Conservation (phyloP, 2,113 vertebrate species). For the Illadopsis cleaveri region DNA sequence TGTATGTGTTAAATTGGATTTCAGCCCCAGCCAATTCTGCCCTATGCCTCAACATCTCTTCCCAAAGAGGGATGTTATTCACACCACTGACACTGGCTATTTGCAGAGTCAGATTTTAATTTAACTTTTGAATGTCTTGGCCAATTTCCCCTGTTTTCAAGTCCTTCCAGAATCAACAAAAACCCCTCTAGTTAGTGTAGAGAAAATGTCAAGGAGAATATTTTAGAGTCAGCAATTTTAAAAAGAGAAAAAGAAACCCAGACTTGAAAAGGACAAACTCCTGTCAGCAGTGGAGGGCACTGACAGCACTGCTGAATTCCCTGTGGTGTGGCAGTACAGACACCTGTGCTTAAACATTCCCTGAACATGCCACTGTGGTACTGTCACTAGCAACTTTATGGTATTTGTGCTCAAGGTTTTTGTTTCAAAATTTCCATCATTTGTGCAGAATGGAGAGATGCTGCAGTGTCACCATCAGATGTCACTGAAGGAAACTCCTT, state of each 20-base stretch:
- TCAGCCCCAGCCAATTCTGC: neutral
- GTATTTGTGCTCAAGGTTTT: neutral
- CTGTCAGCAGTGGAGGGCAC: neutral
- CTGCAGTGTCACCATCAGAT: neutral
- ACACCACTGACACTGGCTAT: conserved; percentile 2
- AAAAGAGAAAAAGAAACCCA: neutral
- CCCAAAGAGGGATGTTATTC: neutral
- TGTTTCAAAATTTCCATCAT: neutral
- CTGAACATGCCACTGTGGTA: neutral
- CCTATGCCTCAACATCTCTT: neutral
- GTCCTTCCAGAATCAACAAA: conserved; percentile 33
- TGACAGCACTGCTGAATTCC: neutral
- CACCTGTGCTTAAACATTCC: neutral
- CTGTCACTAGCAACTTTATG: neutral
- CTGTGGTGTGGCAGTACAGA: neutral
- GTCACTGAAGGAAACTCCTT: neutral
- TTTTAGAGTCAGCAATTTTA: conserved; percentile 1
- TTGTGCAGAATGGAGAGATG: neutral
- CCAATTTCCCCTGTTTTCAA: conserved; percentile 12
- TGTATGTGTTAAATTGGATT: neutral
- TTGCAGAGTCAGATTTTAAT: conserved; percentile 47
- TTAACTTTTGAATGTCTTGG: conserved; percentile 37
- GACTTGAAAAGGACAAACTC: neutral
- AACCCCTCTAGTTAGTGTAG: neutral
- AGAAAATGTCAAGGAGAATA: conserved; percentile 39